phyloP scores from a whole-genome alignment of 2,888 invertebrate genomes.

The Bugula neritina region DNA sequence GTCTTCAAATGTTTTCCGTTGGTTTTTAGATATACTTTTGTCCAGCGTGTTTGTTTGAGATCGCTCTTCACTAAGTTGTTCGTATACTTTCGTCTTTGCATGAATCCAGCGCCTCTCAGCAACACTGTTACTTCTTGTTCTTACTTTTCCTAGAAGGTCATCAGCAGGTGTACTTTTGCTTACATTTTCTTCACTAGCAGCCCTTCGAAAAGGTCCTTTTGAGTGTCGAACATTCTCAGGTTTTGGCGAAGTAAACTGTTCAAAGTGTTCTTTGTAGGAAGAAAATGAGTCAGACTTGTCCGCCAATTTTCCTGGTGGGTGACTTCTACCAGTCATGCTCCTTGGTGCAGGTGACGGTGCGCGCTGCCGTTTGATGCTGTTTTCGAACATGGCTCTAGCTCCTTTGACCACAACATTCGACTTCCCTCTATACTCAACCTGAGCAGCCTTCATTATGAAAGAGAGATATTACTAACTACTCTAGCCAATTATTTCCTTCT shows the following conservation, averaged over 20 bases:
- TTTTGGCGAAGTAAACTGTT: slow-evolving; percentile 8
- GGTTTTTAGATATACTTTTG: neutral
- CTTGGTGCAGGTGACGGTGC: slow-evolving; percentile 16
- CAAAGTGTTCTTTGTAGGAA: slow-evolving; percentile 20
- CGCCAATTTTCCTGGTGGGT: neutral
- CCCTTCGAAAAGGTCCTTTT: neutral
- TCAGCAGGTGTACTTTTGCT: neutral
- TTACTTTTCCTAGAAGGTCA: neutral
- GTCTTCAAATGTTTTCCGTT: neutral
- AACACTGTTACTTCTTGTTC: slow-evolving; percentile 12
- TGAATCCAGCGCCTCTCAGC: slow-evolving; percentile 19
- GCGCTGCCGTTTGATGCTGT: neutral
- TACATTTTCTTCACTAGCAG: slow-evolving; percentile 2
- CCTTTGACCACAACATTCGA: neutral
- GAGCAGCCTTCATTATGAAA: neutral
- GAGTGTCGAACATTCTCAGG: neutral
- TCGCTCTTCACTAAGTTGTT: slow-evolving; percentile 1
- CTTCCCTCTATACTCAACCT: neutral
- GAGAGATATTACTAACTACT: too few species aligned
- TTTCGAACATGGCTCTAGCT: slow-evolving; percentile 15
- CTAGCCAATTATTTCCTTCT: too few species aligned
- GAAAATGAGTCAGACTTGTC: neutral
- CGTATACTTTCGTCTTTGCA: slow-evolving; percentile 12
- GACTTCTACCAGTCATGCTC: neutral
- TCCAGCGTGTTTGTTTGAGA: neutral